A percentile compares a stretch with the other conserved stretches of the same genome.
phyloP scores from a whole-genome alignment of 2,888 invertebrate genomes.

The Tanytarsus gracilentus region DNA sequence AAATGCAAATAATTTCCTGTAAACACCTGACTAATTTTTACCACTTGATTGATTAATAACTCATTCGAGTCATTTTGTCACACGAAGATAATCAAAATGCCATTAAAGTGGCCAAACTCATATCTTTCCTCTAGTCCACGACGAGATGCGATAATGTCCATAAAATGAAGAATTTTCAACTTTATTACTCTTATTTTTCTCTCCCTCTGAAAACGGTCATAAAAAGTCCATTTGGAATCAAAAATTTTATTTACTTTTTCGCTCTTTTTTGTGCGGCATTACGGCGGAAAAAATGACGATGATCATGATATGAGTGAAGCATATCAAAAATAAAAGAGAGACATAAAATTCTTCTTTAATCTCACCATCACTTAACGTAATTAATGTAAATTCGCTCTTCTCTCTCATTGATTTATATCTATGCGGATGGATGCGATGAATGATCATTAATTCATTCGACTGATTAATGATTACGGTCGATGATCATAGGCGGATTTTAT shows the following conservation, averaged over 20 bases:
- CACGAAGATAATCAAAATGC: not conserved
- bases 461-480: too few relatives aligned
- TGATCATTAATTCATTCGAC: too few relatives aligned
- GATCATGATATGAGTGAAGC: not conserved
- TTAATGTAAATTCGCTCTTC: slow-evolving; percentile 12
- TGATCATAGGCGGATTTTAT: too few relatives aligned
- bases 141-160: slow-evolving; percentile 1
- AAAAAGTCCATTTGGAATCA: slow-evolving; percentile 21
- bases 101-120: slow-evolving; percentile 1
- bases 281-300: not conserved
- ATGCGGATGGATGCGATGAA: too few relatives aligned
- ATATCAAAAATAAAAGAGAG: slow-evolving; percentile 14
- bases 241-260: not conserved
- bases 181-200: slow-evolving; percentile 11
- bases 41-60: slow-evolving; percentile 3
- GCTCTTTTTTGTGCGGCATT: not conserved
- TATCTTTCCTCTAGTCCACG: not conserved
- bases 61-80: slow-evolving; percentile 2
- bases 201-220: slow-evolving; percentile 13
- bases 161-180: slow-evolving; percentile 2
- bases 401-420: not conserved
- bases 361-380: slow-evolving; percentile 15
- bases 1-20: slow-evolving; percentile 15
- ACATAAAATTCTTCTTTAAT: slow-evolving; percentile 9
- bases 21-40: not conserved